Conservation (phyloP, 2,797 vertebrate genomes). For the Vultur gryphus region DNA sequence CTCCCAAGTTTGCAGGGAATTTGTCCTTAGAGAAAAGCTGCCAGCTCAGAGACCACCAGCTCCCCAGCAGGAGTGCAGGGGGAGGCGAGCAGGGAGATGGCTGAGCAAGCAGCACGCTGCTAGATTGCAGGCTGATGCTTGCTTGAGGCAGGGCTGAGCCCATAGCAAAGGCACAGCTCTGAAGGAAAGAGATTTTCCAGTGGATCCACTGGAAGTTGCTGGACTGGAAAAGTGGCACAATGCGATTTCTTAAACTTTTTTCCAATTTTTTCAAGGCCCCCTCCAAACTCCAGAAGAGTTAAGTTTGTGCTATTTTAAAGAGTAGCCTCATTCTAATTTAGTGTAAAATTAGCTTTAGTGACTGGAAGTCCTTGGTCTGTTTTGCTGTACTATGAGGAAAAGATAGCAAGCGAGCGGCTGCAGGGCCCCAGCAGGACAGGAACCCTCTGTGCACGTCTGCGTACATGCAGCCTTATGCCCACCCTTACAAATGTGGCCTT, state of each 20-base stretch:
- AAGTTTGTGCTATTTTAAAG: neutral
- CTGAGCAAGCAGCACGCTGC: neutral
- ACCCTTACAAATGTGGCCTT: neutral
- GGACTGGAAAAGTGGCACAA: neutral
- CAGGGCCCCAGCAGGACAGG: rapidly evolving
- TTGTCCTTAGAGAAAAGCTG: neutral
- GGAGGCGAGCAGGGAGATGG: rapidly evolving
- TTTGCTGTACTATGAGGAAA: neutral
- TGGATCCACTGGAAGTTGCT: neutral
- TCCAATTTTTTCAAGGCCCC: neutral
- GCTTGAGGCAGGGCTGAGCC: neutral
- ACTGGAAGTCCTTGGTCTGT: neutral
- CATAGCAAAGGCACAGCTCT: neutral
- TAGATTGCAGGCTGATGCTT: neutral
- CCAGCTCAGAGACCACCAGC: neutral
- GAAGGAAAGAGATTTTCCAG: neutral
- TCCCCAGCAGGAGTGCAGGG: neutral
- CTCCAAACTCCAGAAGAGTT: neutral
- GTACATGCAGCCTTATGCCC: rapidly evolving
- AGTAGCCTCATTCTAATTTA: neutral
- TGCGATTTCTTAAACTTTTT: neutral
- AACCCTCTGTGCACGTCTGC: neutral
- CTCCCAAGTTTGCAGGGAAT: neutral
- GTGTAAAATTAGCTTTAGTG: neutral
- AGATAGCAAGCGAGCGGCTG: neutral